Percentiles rank a stretch among this genome's conserved stretches.
These are phyloP conservation scores for Dendronephthya gigantea DNA, from an alignment of 64 coral and sea anemone genomes.

Conservation along the genomic window DNA sequence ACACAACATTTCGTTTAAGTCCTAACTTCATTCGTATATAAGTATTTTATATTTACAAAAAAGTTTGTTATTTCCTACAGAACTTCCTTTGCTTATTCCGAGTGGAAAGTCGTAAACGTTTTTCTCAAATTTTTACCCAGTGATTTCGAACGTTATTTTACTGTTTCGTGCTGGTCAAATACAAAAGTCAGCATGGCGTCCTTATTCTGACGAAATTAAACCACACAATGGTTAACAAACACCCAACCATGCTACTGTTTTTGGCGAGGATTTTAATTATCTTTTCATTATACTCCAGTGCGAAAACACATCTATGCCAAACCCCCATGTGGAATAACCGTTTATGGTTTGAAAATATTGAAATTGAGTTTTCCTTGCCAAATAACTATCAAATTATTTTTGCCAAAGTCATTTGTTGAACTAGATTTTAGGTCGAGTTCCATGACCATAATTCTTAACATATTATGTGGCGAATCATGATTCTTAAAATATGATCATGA, in stretches of 20 bases:
- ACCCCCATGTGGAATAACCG: background rate
- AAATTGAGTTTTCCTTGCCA: background rate
- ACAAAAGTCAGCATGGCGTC: background rate
- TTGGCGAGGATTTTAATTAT: constrained; percentile 18
- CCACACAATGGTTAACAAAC: background rate
- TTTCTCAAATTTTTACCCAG: background rate
- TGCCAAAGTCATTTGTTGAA: too few relatives aligned
- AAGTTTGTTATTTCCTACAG: background rate
- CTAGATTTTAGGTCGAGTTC: too few relatives aligned
- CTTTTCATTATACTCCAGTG: background rate
- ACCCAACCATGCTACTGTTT: background rate
- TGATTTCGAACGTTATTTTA: background rate
- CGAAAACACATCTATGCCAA: background rate
- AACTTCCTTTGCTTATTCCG: too few relatives aligned
- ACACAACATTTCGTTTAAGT: background rate
- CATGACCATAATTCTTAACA: too few relatives aligned
- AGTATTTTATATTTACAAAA: background rate
- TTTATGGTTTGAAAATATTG: background rate
- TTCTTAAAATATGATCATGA: too few relatives aligned
- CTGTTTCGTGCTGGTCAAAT: background rate
- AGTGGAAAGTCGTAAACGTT: background rate
- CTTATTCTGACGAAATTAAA: background rate
- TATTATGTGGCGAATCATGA: too few relatives aligned
- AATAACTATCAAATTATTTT: too few relatives aligned
- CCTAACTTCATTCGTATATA: too few relatives aligned